Base-by-base conservation (phyloP, 2,888 invertebrate species). In the Synergus laeviventris region DNA sequence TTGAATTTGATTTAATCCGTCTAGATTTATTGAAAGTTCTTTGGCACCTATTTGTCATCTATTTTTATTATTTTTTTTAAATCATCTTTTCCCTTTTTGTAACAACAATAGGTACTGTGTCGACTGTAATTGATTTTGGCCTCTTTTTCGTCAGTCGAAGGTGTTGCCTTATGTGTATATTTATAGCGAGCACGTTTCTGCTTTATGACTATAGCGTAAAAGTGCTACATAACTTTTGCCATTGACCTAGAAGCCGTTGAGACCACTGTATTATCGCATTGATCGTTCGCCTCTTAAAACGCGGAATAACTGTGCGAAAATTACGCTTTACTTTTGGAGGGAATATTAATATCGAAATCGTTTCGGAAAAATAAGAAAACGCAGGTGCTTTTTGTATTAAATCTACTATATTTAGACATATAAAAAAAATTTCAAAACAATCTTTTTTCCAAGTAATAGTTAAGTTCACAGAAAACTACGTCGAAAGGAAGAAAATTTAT, bases 201-300 rank as follows among this genome's bases (percentile, higher is more conserved):
- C 38, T 64, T 42, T 21, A 42, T 42, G 12, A 4, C 64, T 64
- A 64, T 42, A 64, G 39, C 42, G 21, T 42, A 42, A 64, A 16
- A 64, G 42, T 49, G 70, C 70, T 66, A 66, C 66, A 66, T 64
- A 64, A 64, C 66, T 66, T 74, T 74, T 73, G 76, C 78, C 78
- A 78, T 76, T 78, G 78, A 78, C 78, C 76, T 62, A 78, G 70
- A 78, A 78, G 70, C 36, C 31, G 49, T 54, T n/a, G 70, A 45
- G 31, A 70, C 11, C 49, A 24, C 31, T 70, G 16, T 49, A 70
- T 70, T 70, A 70, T 70, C 36, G 45, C 70, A 70, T 70, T 70
- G 70, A 70, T 70, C 49, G 70, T 70, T 70, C 70, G 21, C 70
- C 18, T 8, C 49, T 62, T 36, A 16, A 36, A 70, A 70, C 49